Evolutionary conservation across 2,888 invertebrate genomes (phyloP).

Genomic region (Achlya flavicornis): DNA sequence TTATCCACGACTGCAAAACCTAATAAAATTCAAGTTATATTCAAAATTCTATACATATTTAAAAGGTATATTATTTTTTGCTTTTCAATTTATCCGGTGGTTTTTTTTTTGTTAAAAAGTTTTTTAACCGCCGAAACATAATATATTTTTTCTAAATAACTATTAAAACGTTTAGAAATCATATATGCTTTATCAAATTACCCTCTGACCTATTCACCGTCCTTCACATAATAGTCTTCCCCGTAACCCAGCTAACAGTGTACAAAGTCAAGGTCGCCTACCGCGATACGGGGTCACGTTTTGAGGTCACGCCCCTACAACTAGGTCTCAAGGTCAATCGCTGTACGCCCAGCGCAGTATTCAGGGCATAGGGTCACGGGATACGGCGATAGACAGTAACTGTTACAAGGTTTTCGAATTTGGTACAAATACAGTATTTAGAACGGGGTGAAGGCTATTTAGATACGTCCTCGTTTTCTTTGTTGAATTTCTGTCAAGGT

Average conservation of each 20-base stretch:
- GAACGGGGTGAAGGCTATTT: not conserved
- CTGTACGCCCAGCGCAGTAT: not conserved
- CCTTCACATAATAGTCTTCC: too few species aligned
- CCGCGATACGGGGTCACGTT: constrained; percentile 26
- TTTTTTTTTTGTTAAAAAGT: too few species aligned
- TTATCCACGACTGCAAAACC: too few species aligned
- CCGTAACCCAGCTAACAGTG: constrained; percentile 12
- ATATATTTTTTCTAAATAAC: too few species aligned
- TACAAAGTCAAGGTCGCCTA: constrained; percentile 33
- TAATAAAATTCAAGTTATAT: too few species aligned
- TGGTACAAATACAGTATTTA: constrained; percentile 4
- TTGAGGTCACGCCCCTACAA: constrained; percentile 30
- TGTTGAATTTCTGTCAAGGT: not conserved
- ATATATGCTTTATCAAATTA: too few species aligned
- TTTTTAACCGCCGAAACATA: too few species aligned
- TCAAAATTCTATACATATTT: too few species aligned
- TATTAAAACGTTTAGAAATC: too few species aligned
- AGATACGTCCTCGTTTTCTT: not conserved
- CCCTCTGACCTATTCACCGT: too few species aligned
- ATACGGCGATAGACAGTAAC: constrained; percentile 11
- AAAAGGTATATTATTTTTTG: too few species aligned
- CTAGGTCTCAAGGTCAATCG: constrained; percentile 18
- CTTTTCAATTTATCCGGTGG: too few species aligned
- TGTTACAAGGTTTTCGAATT: constrained; percentile 30
- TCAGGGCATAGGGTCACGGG: constrained; percentile 21